These are phyloP conservation scores for Alethe castanea DNA, from an alignment of 2,113 vertebrate species.

Conservation along the genomic window DNA sequence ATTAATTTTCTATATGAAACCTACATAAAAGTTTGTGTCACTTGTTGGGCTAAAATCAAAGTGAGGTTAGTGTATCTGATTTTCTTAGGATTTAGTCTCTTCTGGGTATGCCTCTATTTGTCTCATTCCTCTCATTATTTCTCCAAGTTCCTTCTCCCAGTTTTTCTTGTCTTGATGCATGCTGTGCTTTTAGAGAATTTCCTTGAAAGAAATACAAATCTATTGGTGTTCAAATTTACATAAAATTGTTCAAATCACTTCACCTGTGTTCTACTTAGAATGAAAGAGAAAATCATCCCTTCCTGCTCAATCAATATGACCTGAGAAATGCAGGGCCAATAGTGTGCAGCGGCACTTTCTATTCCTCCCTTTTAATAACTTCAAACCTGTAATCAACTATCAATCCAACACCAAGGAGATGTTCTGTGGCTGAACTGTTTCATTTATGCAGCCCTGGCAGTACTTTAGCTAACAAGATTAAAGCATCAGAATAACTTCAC, in stretches of 20 bases:
- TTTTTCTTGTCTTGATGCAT: not conserved
- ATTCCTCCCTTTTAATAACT: not conserved
- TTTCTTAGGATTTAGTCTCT: not conserved
- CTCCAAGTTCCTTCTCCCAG: accelerated
- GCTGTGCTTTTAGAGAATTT: not conserved
- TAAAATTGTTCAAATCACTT: not conserved
- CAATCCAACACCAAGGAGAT: not conserved
- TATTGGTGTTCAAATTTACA: not conserved
- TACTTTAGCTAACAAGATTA: not conserved
- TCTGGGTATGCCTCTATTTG: not conserved
- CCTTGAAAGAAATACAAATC: not conserved
- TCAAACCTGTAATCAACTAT: not conserved
- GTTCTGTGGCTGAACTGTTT: not conserved
- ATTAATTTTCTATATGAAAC: not conserved
- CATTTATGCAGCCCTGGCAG: not conserved
- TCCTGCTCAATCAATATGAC: not conserved
- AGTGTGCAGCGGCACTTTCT: not conserved
- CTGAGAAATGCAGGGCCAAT: not conserved
- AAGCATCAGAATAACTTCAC: not conserved
- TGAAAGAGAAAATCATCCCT: not conserved
- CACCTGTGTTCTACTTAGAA: not conserved
- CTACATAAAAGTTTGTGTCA: not conserved
- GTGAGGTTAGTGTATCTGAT: not conserved
- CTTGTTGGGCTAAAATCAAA: not conserved
- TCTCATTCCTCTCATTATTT: not conserved